Percentiles rank a stretch among this genome's conserved stretches.
Conservation (phyloP, 2,113 vertebrate genomes). For the Triplophysa dalaica region DNA sequence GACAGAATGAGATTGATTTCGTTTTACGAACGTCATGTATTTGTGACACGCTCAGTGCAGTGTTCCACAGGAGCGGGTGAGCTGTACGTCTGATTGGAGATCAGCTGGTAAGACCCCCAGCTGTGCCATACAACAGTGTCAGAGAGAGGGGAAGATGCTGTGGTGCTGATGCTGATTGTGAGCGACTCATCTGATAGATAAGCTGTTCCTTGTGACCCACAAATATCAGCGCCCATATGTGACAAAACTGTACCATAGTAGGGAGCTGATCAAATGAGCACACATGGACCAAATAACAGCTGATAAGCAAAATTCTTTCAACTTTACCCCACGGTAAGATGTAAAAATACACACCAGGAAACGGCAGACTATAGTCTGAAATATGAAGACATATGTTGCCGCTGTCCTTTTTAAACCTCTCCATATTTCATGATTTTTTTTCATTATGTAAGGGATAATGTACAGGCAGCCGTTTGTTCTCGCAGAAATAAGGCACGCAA, state of each 20-base stretch:
- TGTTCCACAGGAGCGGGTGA: background rate
- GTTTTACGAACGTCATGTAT: background rate
- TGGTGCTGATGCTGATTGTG: conserved; percentile 30
- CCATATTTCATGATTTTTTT: too few species aligned
- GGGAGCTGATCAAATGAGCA: background rate
- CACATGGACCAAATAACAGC: too few species aligned
- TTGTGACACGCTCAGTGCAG: background rate
- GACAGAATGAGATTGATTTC: conserved; percentile 9
- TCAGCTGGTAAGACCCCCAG: background rate
- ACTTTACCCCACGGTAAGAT: too few species aligned
- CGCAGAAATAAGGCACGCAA: too few species aligned
- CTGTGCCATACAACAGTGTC: background rate
- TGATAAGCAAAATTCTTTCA: too few species aligned
- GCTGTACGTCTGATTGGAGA: conserved; percentile 5
- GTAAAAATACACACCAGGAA: too few species aligned
- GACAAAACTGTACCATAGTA: background rate
- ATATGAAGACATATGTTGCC: too few species aligned
- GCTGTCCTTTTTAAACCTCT: too few species aligned
- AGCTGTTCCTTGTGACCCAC: conserved; percentile 30
- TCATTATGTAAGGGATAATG: too few species aligned
- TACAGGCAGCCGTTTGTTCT: too few species aligned
- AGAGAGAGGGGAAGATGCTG: conserved; percentile 22
- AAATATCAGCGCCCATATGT: conserved; percentile 9
- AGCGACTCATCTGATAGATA: conserved; percentile 40
- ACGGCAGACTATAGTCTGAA: too few species aligned